Evolutionary conservation across 2,797 vertebrate genomes (phyloP).

Genomic region (Gadopsis bispinosus): DNA sequence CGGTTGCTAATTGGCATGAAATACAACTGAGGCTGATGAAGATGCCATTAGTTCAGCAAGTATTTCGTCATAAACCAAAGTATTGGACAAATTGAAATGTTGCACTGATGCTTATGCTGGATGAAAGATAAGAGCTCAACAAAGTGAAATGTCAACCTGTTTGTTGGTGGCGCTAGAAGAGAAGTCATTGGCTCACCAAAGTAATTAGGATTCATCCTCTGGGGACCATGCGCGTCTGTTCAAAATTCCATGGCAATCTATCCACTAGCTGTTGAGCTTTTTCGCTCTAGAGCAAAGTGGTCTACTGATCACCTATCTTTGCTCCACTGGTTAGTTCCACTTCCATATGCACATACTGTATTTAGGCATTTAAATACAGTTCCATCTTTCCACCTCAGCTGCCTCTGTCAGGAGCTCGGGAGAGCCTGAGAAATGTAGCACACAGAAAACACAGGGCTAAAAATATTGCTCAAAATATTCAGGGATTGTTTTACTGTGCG

Average conservation of each 20-base stretch:
- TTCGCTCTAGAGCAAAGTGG: not conserved
- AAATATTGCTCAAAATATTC: constrained; percentile 61
- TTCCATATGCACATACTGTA: constrained; percentile 21
- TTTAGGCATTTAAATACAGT: constrained; percentile 38
- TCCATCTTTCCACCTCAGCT: constrained; percentile 38
- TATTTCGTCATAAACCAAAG: not conserved
- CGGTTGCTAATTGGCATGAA: not conserved
- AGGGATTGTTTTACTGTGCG: constrained; percentile 52
- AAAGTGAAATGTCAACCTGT: not conserved
- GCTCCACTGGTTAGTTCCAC: constrained; percentile 19
- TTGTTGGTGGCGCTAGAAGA: not conserved
- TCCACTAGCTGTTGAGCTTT: not conserved
- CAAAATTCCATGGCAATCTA: not conserved
- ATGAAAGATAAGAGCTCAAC: not conserved
- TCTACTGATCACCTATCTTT: not conserved
- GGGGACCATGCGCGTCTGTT: not conserved
- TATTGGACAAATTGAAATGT: not conserved
- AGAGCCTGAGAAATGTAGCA: constrained; percentile 41
- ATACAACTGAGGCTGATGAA: too few relatives aligned
- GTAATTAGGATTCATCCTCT: not conserved
- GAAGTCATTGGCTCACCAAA: not conserved
- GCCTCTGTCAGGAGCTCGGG: constrained; percentile 37
- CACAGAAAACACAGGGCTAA: constrained; percentile 41
- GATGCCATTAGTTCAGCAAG: not conserved
- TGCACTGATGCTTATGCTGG: not conserved